A percentile compares a stretch with the other conserved stretches of the same genome.
Evolutionary conservation across 2,113 vertebrate species (phyloP).

Genomic region (Fregata magnificens): DNA sequence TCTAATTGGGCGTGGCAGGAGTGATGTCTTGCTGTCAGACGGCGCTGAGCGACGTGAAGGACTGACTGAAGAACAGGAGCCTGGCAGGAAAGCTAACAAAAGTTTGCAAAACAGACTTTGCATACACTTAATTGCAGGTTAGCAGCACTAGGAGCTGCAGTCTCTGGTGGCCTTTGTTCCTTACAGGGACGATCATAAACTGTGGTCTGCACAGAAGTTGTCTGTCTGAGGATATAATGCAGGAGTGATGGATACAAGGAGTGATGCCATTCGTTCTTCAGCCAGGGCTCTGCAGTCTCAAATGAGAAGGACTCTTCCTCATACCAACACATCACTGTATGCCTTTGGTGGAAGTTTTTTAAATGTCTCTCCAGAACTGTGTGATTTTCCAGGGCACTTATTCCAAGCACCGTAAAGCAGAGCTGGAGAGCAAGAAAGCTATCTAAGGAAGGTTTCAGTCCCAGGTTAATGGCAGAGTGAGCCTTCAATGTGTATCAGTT

Average conservation of each 20-base stretch:
- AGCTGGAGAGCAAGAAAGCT: background rate
- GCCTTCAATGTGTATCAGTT: background rate
- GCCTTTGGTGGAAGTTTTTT: background rate
- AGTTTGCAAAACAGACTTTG: background rate
- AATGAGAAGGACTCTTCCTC: background rate
- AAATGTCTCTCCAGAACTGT: background rate
- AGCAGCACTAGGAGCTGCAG: background rate
- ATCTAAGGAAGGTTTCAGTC: background rate
- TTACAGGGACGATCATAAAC: background rate
- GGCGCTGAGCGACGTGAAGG: fast-evolving
- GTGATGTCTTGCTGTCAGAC: background rate
- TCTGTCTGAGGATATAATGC: background rate
- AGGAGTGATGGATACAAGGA: background rate
- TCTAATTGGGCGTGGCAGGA: background rate
- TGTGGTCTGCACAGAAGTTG: background rate
- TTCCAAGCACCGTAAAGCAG: background rate
- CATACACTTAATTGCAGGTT: background rate
- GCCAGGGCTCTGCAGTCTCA: background rate
- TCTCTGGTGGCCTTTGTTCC: background rate
- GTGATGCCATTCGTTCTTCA: fast-evolving
- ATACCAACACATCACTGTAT: fast-evolving
- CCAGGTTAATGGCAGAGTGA: background rate
- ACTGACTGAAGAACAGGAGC: background rate
- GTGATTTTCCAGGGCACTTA: background rate
- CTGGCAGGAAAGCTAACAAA: background rate